phyloP scores from a whole-genome alignment of 2,113 vertebrate species.

The Phocoena phocoena region DNA sequence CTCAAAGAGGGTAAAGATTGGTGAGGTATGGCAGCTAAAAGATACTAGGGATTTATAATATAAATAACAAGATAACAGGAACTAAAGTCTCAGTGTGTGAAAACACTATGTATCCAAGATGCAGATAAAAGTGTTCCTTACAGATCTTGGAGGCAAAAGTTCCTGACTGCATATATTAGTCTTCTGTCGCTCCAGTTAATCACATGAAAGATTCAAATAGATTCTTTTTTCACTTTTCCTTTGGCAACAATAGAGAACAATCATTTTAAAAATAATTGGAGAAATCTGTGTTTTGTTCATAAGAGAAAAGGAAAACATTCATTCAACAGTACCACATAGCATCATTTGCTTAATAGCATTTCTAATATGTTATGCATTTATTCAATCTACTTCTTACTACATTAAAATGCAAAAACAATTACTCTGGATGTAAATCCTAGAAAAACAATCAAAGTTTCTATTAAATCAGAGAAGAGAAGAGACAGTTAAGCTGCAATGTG shows the following conservation, averaged over 20 bases:
- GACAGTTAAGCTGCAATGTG: conserved; percentile 61
- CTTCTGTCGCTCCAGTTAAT: conserved; percentile 68
- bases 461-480: conserved; percentile 68
- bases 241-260: conserved; percentile 77
- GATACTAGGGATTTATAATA: not conserved
- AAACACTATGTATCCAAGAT: not conserved
- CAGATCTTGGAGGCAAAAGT: not conserved
- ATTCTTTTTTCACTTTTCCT: conserved; percentile 69
- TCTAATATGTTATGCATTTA: conserved; percentile 82
- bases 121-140: not conserved
- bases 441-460: conserved; percentile 75
- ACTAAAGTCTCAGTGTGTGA: not conserved
- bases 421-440: conserved; percentile 75
- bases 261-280: conserved; percentile 86
- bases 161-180: not conserved
- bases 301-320: conserved; percentile 80
- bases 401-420: conserved; percentile 82
- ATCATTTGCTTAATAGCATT: conserved; percentile 84
- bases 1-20: not conserved
- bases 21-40: not conserved
- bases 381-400: conserved; percentile 78
- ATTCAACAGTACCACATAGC: conserved; percentile 73
- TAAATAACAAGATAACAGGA: not conserved
- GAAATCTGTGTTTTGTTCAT: conserved; percentile 79
- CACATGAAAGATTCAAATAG: conserved; percentile 57